Percentiles rank a stretch among this genome's conserved stretches.
Evolutionary conservation across 2,113 vertebrate genomes (phyloP).

Genomic region (Marmota flaviventris): DNA sequence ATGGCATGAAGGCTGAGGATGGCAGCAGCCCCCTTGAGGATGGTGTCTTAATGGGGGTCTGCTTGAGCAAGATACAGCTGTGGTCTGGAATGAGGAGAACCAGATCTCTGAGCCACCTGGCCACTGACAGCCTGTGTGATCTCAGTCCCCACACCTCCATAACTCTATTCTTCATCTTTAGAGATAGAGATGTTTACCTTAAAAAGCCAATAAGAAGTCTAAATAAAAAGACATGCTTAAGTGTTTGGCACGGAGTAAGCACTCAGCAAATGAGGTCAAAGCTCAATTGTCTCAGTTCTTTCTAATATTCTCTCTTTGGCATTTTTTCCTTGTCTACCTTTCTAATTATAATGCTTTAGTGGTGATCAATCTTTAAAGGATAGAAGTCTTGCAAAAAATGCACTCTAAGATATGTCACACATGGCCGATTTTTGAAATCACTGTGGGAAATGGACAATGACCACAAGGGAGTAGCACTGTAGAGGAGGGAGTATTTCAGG

Average conservation of each 20-base stretch:
- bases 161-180: neutral
- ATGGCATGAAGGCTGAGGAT: neutral
- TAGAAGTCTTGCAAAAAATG: neutral
- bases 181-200: constrained; percentile 30
- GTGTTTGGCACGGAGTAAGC: neutral
- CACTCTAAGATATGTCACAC: constrained; percentile 33
- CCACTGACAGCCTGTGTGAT: neutral
- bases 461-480: neutral
- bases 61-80: neutral
- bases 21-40: neutral
- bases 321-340: neutral
- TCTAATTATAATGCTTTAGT: neutral
- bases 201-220: constrained; percentile 28
- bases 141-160: neutral
- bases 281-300: neutral
- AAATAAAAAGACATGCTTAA: constrained; percentile 1
- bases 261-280: neutral
- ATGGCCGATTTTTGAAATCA: neutral
- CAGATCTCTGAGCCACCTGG: neutral
- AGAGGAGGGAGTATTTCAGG: neutral
- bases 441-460: neutral
- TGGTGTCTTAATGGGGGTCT: neutral
- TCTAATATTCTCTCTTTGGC: neutral
- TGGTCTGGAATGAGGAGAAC: neutral
- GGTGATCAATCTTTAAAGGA: neutral